phyloP scores from a whole-genome alignment of 2,797 vertebrate species.

The Acanthurus tractus region DNA sequence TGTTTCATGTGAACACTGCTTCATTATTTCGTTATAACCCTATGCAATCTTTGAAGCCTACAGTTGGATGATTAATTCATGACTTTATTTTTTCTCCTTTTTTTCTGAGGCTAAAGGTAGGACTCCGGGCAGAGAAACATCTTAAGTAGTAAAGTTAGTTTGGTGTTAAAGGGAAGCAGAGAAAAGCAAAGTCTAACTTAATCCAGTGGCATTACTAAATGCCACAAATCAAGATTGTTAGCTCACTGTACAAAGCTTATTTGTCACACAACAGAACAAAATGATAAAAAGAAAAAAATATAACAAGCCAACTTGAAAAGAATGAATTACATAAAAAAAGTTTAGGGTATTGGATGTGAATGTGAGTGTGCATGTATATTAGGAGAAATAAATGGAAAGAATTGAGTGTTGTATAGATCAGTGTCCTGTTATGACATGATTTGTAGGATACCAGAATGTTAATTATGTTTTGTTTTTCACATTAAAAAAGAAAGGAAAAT shows the following conservation, averaged over 20 bases:
- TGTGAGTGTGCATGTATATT: too few relatives aligned
- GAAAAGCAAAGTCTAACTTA: neutral
- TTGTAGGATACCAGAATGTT: too few relatives aligned
- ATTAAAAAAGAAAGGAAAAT: too few relatives aligned
- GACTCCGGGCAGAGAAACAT: slow-evolving; percentile 13
- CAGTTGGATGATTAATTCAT: slow-evolving; percentile 43
- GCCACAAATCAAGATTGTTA: neutral
- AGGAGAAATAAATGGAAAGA: too few relatives aligned
- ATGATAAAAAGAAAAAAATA: neutral
- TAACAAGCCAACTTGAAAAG: slow-evolving; percentile 17
- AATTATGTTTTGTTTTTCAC: too few relatives aligned
- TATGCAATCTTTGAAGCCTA: slow-evolving; percentile 49
- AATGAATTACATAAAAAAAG: slow-evolving; percentile 10
- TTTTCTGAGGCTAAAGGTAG: slow-evolving; percentile 5
- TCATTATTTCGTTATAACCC: slow-evolving; percentile 55
- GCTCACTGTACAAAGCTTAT: neutral
- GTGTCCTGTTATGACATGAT: too few relatives aligned
- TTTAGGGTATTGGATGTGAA: too few relatives aligned
- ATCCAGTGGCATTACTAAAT: neutral
- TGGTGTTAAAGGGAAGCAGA: slow-evolving; percentile 1
- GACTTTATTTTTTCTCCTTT: slow-evolving; percentile 14
- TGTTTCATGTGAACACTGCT: slow-evolving; percentile 52
- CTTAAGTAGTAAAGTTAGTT: neutral
- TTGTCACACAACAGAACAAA: neutral
- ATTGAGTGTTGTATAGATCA: too few relatives aligned